phyloP scores from a whole-genome alignment of 1,140 invertebrate species.

The Bemisia tabaci region DNA sequence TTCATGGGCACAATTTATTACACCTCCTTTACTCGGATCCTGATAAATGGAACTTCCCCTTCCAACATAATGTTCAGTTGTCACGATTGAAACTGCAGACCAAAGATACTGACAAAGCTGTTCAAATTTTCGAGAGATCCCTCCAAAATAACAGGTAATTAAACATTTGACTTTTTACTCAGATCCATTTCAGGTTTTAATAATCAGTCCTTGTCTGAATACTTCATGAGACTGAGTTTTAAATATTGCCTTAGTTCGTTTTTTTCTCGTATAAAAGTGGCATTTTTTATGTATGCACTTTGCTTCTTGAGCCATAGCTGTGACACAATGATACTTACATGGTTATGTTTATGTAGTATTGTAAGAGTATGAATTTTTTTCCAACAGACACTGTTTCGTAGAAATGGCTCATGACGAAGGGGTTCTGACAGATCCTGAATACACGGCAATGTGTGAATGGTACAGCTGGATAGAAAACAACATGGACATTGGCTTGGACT shows the following conservation, averaged over 20 bases:
- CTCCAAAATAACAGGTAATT: slow-evolving; percentile 35
- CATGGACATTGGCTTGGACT: slow-evolving; percentile 34
- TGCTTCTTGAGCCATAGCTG: too few species aligned
- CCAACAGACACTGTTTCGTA: slow-evolving; percentile 39
- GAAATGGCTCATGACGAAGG: slow-evolving; percentile 37
- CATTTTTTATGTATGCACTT: too few species aligned
- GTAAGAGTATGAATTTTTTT: slow-evolving; percentile 7
- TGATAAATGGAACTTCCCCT: slow-evolving; percentile 36
- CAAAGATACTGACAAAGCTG: slow-evolving; percentile 22
- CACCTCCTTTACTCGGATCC: slow-evolving; percentile 38
- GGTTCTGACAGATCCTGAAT: slow-evolving; percentile 35
- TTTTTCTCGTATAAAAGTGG: too few species aligned
- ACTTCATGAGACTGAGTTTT: too few species aligned
- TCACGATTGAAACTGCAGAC: slow-evolving; percentile 36
- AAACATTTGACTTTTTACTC: too few species aligned
- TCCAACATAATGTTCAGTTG: slow-evolving; percentile 42
- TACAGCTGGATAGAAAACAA: slow-evolving; percentile 35
- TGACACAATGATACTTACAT: too few species aligned
- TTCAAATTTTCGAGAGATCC: slow-evolving; percentile 42
- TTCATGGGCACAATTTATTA: slow-evolving; percentile 38
- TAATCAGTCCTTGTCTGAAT: too few species aligned
- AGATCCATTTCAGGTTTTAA: too few species aligned
- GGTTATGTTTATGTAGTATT: slow-evolving; percentile 10
- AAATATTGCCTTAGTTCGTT: too few species aligned
- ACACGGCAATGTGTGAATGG: slow-evolving; percentile 37